Base-by-base conservation (phyloP, 2,888 invertebrate genomes). In the Athalia rosae region DNA sequence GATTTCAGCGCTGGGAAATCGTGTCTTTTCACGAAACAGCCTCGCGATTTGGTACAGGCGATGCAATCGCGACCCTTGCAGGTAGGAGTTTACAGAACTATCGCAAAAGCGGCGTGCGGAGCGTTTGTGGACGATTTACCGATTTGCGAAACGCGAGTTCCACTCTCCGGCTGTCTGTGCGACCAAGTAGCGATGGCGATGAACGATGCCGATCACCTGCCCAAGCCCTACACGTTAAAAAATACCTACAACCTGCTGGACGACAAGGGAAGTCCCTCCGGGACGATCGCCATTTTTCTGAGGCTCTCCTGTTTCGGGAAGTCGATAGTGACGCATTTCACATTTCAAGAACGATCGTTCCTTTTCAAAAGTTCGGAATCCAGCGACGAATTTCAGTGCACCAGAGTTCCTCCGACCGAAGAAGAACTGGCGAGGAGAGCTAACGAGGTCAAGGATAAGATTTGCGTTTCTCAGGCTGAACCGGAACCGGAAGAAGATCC, bases 291-390 rank as follows among this genome's bases (percentile, higher is more conserved):
- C 5, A 78, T 87, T 3, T 87, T 86, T 62, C 64, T 87, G 3
- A 78, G 86, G 64, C 80, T 89, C 2, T 85, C 87, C 3, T 87
- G 87, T 71, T 86, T 85, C 77, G 89, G 88, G 4, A 85, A 86
- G 76, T 84, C 84, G 5, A 84, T 89, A 15, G 83, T 85, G 0
- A 88, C 87, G 0, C 85, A 85, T 76, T 87, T 87, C 77, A 82
- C 82, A 1, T 77, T 83, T 3, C 82, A 83, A 53, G 80, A 84
- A 3, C 80, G 84, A 69, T 82, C 84, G 0, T 86, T 86, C 77
- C 69, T 87, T 15, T 88, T 88, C 77, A 87, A 87, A 78, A 85
- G 80, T 41, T 77, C 79, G 6, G 82, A 82, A 28, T 82, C 85
- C 5, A 59, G 79, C n/a, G 83, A 85, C 53, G 83, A 85, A 78